Percentiles rank a stretch among this genome's conserved stretches.
These are phyloP conservation scores for Mizuhopecten yessoensis DNA, from an alignment of 1,140 invertebrate species.

Conservation along the genomic window DNA sequence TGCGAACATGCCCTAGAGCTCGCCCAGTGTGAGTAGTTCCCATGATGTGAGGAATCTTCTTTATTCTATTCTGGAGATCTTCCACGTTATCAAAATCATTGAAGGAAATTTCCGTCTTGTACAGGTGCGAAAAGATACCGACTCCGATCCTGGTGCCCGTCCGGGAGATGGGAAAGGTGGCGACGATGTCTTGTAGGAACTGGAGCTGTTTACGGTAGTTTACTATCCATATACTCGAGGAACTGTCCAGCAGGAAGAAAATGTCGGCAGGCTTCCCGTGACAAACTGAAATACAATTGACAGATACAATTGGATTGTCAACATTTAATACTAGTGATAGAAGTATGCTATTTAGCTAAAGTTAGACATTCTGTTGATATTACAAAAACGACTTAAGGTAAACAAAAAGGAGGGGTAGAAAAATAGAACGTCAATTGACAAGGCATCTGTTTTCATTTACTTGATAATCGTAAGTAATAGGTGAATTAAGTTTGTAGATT, in stretches of 20 bases:
- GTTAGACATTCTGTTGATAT: no score
- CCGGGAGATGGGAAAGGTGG: slow-evolving; percentile 65
- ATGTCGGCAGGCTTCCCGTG: slow-evolving; percentile 73
- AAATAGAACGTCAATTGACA: no score
- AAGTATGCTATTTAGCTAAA: no score
- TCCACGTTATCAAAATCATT: slow-evolving; percentile 57
- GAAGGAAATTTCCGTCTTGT: slow-evolving; percentile 62
- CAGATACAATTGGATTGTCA: background rate
- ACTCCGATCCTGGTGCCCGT: slow-evolving; percentile 67
- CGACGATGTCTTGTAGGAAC: slow-evolving; percentile 70
- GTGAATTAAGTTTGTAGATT: no score
- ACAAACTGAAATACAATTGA: slow-evolving; percentile 65
- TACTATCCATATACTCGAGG: slow-evolving; percentile 70
- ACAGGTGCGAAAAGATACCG: slow-evolving; percentile 65
- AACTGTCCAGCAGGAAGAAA: slow-evolving; percentile 74
- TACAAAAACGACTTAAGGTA: no score
- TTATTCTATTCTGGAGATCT: slow-evolving; percentile 58
- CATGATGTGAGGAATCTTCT: slow-evolving; percentile 44
- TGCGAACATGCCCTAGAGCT: slow-evolving; percentile 54
- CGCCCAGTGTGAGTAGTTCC: slow-evolving; percentile 57
- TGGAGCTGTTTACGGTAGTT: slow-evolving; percentile 69
- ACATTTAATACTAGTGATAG: no score
- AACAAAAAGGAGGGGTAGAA: no score
- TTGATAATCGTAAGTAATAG: no score
- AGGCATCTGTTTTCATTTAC: no score